A percentile compares a stretch with the other conserved stretches of the same genome.
These are phyloP conservation scores for Ancistrus triradiatus DNA, from an alignment of 2,113 vertebrate species.

Conservation along the genomic window DNA sequence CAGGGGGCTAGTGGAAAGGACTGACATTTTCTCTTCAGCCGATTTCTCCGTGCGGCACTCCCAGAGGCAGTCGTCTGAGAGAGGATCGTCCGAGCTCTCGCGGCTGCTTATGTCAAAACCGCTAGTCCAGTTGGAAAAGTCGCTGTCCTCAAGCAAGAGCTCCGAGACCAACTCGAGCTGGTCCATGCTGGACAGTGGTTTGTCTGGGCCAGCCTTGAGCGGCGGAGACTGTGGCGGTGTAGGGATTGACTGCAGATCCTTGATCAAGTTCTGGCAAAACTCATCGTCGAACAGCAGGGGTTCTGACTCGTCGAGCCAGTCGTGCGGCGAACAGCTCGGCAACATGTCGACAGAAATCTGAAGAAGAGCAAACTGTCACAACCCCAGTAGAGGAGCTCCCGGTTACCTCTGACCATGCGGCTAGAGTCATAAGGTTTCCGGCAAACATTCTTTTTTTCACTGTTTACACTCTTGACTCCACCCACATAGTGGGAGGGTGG, in stretches of 20 bases:
- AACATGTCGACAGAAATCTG: slow-evolving; percentile 63
- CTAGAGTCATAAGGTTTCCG: slow-evolving; percentile 4
- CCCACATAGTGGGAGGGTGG: neutral
- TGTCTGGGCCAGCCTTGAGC: slow-evolving; percentile 51
- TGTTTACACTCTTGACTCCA: slow-evolving; percentile 47
- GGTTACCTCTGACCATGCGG: neutral
- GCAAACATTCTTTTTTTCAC: slow-evolving; percentile 27
- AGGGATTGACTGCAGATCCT: slow-evolving; percentile 67
- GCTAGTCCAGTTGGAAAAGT: slow-evolving; percentile 62
- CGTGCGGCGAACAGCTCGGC: slow-evolving; percentile 63
- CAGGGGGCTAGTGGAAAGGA: slow-evolving; percentile 68
- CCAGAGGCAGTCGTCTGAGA: slow-evolving; percentile 63
- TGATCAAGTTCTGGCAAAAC: slow-evolving; percentile 67
- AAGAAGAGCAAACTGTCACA: neutral
- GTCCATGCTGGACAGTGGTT: slow-evolving; percentile 67
- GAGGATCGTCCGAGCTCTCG: slow-evolving; percentile 33
- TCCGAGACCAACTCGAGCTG: slow-evolving; percentile 73
- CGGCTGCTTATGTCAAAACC: slow-evolving; percentile 30
- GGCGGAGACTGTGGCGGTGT: slow-evolving; percentile 69
- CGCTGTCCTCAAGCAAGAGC: slow-evolving; percentile 68
- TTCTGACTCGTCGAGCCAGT: slow-evolving; percentile 65
- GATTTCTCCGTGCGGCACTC: slow-evolving; percentile 42
- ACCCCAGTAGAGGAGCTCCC: neutral
- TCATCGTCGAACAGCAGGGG: slow-evolving; percentile 73
- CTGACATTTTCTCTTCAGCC: slow-evolving; percentile 61